phyloP scores from a whole-genome alignment of 2,797 vertebrate species.

The Epinephelus coioides region DNA sequence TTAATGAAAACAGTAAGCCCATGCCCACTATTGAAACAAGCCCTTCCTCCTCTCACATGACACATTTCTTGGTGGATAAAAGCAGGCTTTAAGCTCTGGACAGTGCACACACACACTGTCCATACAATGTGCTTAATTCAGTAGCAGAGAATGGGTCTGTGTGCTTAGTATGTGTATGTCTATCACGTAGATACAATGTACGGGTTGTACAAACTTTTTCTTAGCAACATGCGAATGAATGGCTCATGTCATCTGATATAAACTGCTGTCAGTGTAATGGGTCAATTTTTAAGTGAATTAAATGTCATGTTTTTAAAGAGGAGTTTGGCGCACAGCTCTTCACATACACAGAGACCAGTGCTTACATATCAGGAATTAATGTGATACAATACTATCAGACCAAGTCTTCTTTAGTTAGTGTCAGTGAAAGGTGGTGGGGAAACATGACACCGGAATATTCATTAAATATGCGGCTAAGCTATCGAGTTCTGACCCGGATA shows the following conservation, averaged over 20 bases:
- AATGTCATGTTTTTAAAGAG: too few species aligned
- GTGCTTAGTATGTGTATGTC: background rate
- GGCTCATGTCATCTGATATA: background rate
- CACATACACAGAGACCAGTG: too few species aligned
- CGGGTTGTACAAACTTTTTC: background rate
- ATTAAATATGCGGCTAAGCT: slow-evolving; percentile 75
- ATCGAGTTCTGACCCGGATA: slow-evolving; percentile 60
- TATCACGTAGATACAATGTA: background rate
- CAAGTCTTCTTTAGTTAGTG: background rate
- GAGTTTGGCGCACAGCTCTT: background rate
- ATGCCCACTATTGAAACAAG: background rate
- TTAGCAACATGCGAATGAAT: background rate
- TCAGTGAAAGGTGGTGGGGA: slow-evolving; percentile 17
- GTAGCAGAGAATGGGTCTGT: background rate
- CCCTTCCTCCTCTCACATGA: slow-evolving; percentile 43
- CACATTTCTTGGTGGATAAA: slow-evolving; percentile 12
- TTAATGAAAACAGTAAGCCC: background rate
- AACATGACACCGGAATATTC: slow-evolving; percentile 71
- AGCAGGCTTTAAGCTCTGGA: background rate
- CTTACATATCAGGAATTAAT: rapidly evolving
- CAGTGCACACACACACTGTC: background rate
- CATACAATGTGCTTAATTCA: background rate
- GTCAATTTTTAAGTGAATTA: background rate
- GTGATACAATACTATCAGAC: too few species aligned
- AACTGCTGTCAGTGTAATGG: too few species aligned